Evolutionary conservation across 2,888 invertebrate genomes (phyloP), one percentile per base, ranked within the genome.

Genomic region (Lapara coniferarum): DNA sequence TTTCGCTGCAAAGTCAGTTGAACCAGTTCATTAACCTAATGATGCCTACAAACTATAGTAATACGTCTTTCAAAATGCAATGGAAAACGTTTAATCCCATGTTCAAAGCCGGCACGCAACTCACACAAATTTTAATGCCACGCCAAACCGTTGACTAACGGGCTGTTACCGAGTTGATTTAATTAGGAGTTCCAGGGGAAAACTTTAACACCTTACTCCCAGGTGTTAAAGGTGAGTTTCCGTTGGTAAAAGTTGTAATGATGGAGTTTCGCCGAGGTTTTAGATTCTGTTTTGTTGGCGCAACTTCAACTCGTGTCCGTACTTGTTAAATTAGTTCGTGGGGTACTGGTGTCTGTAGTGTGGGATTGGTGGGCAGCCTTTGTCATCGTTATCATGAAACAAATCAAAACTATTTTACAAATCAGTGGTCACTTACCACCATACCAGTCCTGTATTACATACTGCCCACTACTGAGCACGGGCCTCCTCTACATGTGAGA

Each of bases 131-230:
- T 56, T 56, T 56, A 56, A 56, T 25, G 56, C 25, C 25, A 19
- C 56, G 56, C 56, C 56, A 56, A 56, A 56, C 56, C 56, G 56
- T 56, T 56, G 56, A 56, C 56, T 56, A 56, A 56, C 56, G 56
- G 56, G 12, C 56, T 56, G 56, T 56, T 56, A 56, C 56, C 25
- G 12, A 56, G 25, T 56, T 56, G 56, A 56, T 56, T 56, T 56
- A 56, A 56, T 56, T 56, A 56, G 56, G 56, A 56, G 56, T 56
- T 19, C 56, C 12, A 19, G 56, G 19, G 19, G 25, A 25, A 56
- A 56, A 56, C 56, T 56, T 25, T 56, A 6, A 19, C 56, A 10
- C 56, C 56, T 25, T 56, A 56, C 25, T 25, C 6, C 19, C 56
- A 25, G 56, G 56, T 25, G 56, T 30, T 56, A 56, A 25, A 25